Percentiles rank a stretch among this genome's conserved stretches.
These are phyloP conservation scores for Cephus pygmeus DNA, from an alignment of 2,888 invertebrate genomes.

Conservation along the genomic window DNA sequence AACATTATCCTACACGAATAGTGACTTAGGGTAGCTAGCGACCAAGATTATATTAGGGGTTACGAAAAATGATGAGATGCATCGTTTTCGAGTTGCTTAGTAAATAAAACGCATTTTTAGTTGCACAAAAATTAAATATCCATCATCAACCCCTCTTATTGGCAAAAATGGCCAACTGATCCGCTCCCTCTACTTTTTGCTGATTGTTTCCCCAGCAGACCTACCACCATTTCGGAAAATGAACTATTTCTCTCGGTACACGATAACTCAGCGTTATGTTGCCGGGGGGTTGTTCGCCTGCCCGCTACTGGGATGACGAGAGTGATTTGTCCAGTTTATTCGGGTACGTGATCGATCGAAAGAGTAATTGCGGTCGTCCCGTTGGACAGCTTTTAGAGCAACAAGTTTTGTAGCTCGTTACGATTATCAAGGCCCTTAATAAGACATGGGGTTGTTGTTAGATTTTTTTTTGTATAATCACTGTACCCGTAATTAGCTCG, in stretches of 20 bases:
- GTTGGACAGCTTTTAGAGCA: constrained; percentile 31
- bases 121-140: not conserved
- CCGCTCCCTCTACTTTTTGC: not conserved
- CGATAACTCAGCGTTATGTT: not conserved
- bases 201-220: not conserved
- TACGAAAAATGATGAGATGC: not conserved
- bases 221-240: not conserved
- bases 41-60: not conserved
- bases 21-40: not conserved
- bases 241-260: not conserved
- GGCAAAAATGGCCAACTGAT: not conserved
- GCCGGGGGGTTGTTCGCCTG: not conserved
- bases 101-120: not conserved
- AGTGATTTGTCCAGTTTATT: not conserved
- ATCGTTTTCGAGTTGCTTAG: not conserved
- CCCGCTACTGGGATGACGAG: not conserved
- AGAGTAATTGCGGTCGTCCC: constrained; percentile 26
- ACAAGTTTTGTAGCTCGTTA: constrained; percentile 30
- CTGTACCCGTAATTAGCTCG: not conserved
- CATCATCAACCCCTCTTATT: not conserved
- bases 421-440: not conserved
- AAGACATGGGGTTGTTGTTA: not conserved
- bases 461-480: not conserved
- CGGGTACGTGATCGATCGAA: constrained; percentile 26
- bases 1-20: not conserved